phyloP scores from a whole-genome alignment of 2,113 vertebrate species.

The Paraplagusia blochii region DNA sequence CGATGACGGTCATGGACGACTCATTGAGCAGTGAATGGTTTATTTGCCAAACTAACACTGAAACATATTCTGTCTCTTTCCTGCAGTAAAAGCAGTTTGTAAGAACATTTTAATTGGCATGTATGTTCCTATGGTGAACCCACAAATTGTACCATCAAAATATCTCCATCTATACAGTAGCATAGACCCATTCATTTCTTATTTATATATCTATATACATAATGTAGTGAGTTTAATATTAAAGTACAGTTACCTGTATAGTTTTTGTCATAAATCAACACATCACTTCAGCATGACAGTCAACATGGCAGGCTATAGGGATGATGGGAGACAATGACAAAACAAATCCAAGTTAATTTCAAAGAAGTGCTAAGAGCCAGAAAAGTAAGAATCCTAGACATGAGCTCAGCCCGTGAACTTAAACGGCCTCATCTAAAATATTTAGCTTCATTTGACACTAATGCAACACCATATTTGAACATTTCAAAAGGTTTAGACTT shows the following conservation, averaged over 20 bases:
- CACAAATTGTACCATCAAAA: background rate
- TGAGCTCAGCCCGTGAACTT: slow-evolving; percentile 35
- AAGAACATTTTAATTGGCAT: background rate
- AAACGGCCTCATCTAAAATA: slow-evolving; percentile 46
- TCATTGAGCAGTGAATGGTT: no score
- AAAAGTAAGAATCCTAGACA: slow-evolving; percentile 19
- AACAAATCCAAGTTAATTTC: slow-evolving; percentile 17
- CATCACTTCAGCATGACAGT: no score
- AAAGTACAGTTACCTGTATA: no score
- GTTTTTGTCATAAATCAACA: no score
- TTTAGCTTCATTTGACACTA: slow-evolving; percentile 30
- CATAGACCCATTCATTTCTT: no score
- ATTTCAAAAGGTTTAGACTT: background rate
- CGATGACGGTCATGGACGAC: no score
- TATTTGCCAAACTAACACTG: no score
- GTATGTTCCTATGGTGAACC: background rate
- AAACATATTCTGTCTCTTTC: no score
- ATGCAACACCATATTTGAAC: slow-evolving; percentile 27
- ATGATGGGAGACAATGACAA: no score
- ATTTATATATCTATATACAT: no score
- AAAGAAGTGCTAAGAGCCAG: background rate
- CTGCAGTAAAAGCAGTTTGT: background rate
- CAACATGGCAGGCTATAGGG: no score
- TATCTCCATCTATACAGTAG: background rate
- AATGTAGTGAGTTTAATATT: no score